A percentile compares a stretch with the other conserved stretches of the same genome.
Conservation (phyloP, 2,113 vertebrate species). For the Saguinus midas region DNA sequence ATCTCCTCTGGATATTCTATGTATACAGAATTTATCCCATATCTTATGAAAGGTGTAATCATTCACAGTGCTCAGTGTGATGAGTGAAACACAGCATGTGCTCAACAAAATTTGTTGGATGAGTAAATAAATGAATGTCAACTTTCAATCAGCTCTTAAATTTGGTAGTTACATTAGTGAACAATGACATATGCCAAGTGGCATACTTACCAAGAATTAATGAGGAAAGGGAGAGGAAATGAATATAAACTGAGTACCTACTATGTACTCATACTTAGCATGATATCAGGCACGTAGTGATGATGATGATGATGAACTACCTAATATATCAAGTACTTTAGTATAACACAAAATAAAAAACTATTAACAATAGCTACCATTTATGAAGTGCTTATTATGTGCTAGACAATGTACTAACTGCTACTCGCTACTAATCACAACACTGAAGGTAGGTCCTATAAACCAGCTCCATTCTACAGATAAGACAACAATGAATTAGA, state of each 20-base stretch:
- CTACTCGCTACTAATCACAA: neutral
- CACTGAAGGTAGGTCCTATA: neutral
- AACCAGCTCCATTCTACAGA: neutral
- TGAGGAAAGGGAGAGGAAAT: neutral
- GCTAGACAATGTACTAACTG: neutral
- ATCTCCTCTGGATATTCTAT: neutral
- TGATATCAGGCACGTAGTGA: neutral
- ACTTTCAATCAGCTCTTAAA: neutral
- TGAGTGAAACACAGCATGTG: neutral
- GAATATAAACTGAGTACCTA: neutral
- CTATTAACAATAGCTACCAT: neutral
- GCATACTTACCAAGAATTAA: neutral
- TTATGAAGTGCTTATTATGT: neutral
- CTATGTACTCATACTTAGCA: neutral
- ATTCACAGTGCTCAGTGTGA: neutral
- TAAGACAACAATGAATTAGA: neutral
- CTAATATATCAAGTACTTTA: neutral
- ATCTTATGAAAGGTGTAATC: neutral
- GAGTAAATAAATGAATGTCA: neutral
- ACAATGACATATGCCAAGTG: neutral
- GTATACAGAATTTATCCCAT: neutral
- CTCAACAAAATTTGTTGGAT: neutral
- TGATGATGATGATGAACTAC: neutral
- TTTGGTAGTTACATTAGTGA: neutral
- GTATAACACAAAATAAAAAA: neutral